Evolutionary conservation across 2,888 invertebrate species (phyloP), one percentile per base, ranked within the genome.

Genomic region (Alloscopus bannaensis): DNA sequence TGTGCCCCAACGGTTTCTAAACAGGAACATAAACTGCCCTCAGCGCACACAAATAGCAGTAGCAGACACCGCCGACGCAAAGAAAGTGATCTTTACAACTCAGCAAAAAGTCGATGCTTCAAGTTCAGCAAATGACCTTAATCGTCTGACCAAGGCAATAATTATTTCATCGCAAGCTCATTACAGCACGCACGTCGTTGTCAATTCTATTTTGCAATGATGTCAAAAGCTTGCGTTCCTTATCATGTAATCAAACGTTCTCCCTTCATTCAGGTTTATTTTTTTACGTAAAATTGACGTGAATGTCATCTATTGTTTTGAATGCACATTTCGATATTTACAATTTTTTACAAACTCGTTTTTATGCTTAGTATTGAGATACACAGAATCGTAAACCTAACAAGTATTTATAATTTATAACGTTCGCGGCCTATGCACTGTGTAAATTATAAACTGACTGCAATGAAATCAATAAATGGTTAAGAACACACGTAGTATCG

Each of bases 1-100:
- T 81, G 57, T 81, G 81, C 36, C 76, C 76, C 6, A 47, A 76
- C 20, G 76, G 76, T 24, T 76, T 76, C 36, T 76, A 62, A 66
- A 59, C 18, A 2, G 4, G 3, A 26, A 55, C 6, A 11, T 26
- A 16, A 24, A 18, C 28, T 55, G 31, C 11, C 42, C n/a, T 26
- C 20, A 11, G 3, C 13, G 3, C 47, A n/a, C 18, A 13, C 3
- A n/a, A 6, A n/a, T 29, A 13, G 24, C 40, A 11, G 42, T 50
- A 20, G 16, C 18, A 40, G n/a, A 42, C 42, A 31, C 57, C 59
- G 47, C n/a, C 59, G 40, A 24, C 59, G 8, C 16, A 31, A 29
- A 36, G 52, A 36, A 36, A 13, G 47, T n/a, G n/a, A 4, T 20
- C 55, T 28, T 26, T 55, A 18, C 45, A 36, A 20, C 29, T 55